Evolutionary conservation across 2,113 vertebrate genomes (phyloP).

Genomic region (Pungitius pungitius): DNA sequence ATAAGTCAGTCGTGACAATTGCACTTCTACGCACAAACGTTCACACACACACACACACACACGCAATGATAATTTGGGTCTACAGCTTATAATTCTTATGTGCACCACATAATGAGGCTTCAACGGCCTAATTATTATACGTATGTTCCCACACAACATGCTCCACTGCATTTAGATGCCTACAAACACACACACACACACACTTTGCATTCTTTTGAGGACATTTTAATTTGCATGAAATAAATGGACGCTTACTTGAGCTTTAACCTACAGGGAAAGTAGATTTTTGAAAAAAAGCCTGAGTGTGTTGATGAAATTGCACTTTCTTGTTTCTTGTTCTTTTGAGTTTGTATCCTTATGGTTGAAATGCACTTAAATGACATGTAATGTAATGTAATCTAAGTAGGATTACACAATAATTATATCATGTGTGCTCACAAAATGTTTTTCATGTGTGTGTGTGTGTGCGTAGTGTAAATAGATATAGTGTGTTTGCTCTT

Average conservation of each 20-base stretch:
- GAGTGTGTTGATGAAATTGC: too few relatives aligned
- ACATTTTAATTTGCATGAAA: neutral
- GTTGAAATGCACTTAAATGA: too few relatives aligned
- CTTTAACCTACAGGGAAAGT: neutral
- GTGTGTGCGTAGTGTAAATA: too few relatives aligned
- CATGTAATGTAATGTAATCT: too few relatives aligned
- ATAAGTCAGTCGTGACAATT: too few relatives aligned
- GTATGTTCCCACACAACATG: constrained; percentile 9
- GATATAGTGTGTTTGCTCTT: constrained; percentile 4
- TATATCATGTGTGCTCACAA: too few relatives aligned
- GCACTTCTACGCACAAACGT: neutral
- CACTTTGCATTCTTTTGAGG: neutral
- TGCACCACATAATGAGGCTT: neutral
- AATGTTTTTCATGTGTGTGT: too few relatives aligned
- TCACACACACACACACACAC: neutral
- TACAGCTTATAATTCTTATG: constrained; percentile 6
- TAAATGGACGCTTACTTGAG: neutral
- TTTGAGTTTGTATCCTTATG: too few relatives aligned
- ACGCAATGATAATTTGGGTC: constrained; percentile 16
- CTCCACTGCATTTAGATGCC: neutral
- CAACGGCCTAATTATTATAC: constrained; percentile 16
- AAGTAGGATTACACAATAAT: neutral
- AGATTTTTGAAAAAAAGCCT: neutral
- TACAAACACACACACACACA: neutral
- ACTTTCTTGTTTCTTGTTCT: too few relatives aligned